Conservation (phyloP, 2,113 vertebrate genomes). For the Tachycineta bicolor region DNA sequence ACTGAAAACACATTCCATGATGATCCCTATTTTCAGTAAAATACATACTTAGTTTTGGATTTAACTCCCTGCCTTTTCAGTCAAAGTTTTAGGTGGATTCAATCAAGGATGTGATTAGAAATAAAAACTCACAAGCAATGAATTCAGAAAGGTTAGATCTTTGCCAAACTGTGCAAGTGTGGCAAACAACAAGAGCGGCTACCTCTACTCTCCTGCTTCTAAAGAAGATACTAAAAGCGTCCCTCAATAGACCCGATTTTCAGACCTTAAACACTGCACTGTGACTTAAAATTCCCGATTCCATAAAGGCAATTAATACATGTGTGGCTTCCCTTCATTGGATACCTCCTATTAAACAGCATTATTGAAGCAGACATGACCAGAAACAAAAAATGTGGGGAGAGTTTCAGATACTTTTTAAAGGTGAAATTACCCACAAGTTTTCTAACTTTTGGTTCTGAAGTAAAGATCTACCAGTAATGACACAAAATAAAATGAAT, state of each 20-base stretch:
- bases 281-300: neutral
- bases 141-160: constrained; percentile 74
- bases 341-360: neutral
- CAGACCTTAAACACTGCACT: neutral
- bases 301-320: neutral
- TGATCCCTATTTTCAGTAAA: constrained; percentile 74
- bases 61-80: constrained; percentile 72
- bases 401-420: neutral
- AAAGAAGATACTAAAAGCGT: constrained; percentile 21
- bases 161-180: constrained; percentile 42
- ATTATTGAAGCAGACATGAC: neutral
- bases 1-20: constrained; percentile 62
- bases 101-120: constrained; percentile 77
- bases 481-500: neutral
- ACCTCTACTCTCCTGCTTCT: constrained; percentile 20
- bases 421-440: neutral
- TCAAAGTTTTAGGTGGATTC: constrained; percentile 70
- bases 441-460: neutral
- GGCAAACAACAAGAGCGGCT: constrained; percentile 13
- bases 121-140: constrained; percentile 74
- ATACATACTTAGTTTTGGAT: constrained; percentile 70
- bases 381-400: neutral
- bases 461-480: neutral
- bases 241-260: neutral
- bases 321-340: neutral